These are phyloP conservation scores for Auanema freiburgensis DNA, from an alignment of 2,888 invertebrate genomes.

Conservation along the genomic window DNA sequence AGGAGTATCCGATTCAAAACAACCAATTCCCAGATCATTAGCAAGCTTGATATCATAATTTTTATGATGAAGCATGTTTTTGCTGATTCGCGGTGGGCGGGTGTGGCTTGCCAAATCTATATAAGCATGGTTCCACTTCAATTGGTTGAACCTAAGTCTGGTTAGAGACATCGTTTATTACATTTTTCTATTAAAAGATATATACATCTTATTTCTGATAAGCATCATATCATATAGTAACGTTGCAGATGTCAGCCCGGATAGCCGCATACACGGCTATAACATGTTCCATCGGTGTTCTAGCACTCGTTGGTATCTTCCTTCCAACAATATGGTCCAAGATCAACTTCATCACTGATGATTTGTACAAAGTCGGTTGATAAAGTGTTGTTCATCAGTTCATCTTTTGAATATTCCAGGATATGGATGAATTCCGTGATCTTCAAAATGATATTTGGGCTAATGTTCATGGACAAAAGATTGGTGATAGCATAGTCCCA, in stretches of 20 bases:
- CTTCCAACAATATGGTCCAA: conserved; percentile 40
- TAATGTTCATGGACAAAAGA: conserved; percentile 28
- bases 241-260: conserved; percentile 30
- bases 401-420: conserved; percentile 19
- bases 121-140: conserved; percentile 30
- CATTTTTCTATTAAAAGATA: conserved; percentile 15
- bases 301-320: conserved; percentile 33
- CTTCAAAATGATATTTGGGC: conserved; percentile 31
- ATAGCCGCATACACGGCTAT: conserved; percentile 46
- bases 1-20: no score
- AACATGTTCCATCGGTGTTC: conserved; percentile 32
- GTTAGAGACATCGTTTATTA: conserved; percentile 9
- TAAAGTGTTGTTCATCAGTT: neutral
- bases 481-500: conserved; percentile 32
- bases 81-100: no score
- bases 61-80: no score
- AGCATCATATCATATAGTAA: neutral
- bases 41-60: no score
- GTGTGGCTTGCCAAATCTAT: neutral
- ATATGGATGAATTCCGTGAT: conserved; percentile 39
- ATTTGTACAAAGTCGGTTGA: conserved; percentile 23
- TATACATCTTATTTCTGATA: conserved; percentile 22
- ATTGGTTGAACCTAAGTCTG: conserved; percentile 16
- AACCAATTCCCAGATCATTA: no score
- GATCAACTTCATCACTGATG: conserved; percentile 38